phyloP scores from a whole-genome alignment of 2,888 invertebrate species.

The Magallana nippona region DNA sequence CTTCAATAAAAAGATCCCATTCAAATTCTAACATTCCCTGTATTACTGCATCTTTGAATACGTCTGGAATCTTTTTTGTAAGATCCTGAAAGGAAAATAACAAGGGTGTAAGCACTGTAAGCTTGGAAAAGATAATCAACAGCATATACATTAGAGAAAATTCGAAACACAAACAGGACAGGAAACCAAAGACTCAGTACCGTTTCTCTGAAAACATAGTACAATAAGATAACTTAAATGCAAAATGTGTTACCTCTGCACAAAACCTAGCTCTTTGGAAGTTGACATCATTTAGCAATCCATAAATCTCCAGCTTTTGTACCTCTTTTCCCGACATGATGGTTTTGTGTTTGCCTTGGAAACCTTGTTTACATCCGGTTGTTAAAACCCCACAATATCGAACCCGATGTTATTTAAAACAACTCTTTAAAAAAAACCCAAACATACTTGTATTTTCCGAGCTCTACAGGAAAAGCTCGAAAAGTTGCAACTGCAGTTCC shows the following conservation, averaged over 20 bases:
- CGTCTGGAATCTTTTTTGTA: slow-evolving; percentile 62
- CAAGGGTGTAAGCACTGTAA: no score
- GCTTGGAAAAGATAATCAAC: not conserved
- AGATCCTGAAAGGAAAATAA: slow-evolving; percentile 72
- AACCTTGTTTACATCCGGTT: slow-evolving; percentile 52
- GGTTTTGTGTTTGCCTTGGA: slow-evolving; percentile 69
- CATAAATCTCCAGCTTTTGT: slow-evolving; percentile 67
- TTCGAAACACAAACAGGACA: slow-evolving; percentile 14
- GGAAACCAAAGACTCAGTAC: not conserved
- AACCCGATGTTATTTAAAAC: slow-evolving; percentile 15
- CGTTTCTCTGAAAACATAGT: not conserved
- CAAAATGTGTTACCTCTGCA: slow-evolving; percentile 71
- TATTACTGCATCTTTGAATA: slow-evolving; percentile 68
- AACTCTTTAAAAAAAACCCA: no score
- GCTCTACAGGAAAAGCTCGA: no score
- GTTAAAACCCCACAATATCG: not conserved
- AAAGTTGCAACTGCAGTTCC: no score
- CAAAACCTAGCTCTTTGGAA: slow-evolving; percentile 77
- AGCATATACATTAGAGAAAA: not conserved
- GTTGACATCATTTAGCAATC: slow-evolving; percentile 75
- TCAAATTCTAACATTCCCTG: slow-evolving; percentile 78
- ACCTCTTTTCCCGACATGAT: slow-evolving; percentile 64
- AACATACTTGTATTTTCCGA: no score
- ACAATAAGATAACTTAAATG: not conserved
- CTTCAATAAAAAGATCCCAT: slow-evolving; percentile 78